Evolutionary conservation across 2,888 invertebrate species (phyloP), one percentile per base, ranked within the genome.

Genomic region (Laothoe populi): DNA sequence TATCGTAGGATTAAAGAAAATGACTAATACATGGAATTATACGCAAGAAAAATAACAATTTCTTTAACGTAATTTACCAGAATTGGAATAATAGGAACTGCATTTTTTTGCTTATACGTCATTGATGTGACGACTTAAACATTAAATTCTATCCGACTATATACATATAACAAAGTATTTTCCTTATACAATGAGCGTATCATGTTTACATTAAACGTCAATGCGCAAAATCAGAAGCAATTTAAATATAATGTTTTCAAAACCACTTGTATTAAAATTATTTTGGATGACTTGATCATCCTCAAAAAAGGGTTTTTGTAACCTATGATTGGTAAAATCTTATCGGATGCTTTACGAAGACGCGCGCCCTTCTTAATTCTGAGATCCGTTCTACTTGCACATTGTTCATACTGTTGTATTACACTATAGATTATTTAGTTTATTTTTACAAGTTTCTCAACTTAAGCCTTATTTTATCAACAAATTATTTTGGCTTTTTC

Each of bases 11-110:
- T 23, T 21, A 23, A 38, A 38, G 31, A 31, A 49, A 49, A 49
- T 49, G 49, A 53, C 31, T 53, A 31, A 53, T 26, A 53, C 31
- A 35, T 53, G 35, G 53, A 53, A 35, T 53, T 35, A 31, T 53
- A 53, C 53, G 4, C 7, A 19, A 19, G 31, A 49, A 10, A 16
- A 49, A 46, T 19, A 23, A 46, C 4, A 46, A 46, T 46, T 53
- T 53, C 31, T 31, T 19, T 11, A 4, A 19, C 53, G 53, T 53
- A 31, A 53, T 7, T 19, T 8, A 2, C 19, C 16, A 19, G 44
- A 44, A 44, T 53, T 53, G 19, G 53, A 10, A 31, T 35, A 13
- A 16, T 53, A 11, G 19, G 53, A 53, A 35, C 26, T 49, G 26
- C 44, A 19, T 19, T 44, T 19, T 38, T 5, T 8, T 31, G 5